Base-by-base conservation (phyloP, 1,140 invertebrate species). In the Antheraea mylitta region DNA sequence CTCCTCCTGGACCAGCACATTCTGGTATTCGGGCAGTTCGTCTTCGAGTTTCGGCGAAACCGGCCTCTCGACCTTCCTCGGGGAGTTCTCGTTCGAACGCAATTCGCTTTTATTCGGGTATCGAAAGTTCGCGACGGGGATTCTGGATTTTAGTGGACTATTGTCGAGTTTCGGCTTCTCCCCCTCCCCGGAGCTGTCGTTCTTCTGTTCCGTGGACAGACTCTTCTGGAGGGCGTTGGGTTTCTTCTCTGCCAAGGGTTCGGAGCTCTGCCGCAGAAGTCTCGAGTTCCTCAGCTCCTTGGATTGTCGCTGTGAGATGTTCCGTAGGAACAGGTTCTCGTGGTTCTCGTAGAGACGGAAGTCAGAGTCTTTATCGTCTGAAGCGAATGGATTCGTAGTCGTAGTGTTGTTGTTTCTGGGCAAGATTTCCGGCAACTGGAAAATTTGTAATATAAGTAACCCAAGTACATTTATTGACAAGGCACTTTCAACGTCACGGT, bases 251-350 rank as follows among this genome's bases (percentile, higher is more conserved):
- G 69, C 74, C 16, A 87, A 38, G 0, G 92, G 92, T 53, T 93
- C 92, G 16, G 90, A 92, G 71, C 85, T 89, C 66, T 93, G 92
- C 0, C 90, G 69, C 4, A 91, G 66, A 0, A 93, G 80, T 6
- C 91, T 66, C 0, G 88, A 89, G 59, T 86, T 90, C 7, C 89
- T 60, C 7, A 79, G n/a, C 61, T 92, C 90, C 71, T 92, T 92
- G 0, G 88, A 89, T 37, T 91, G 89, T 5, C 86, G 75, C 53
- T 92, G 91, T 0, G 91, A 92, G 7, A 91, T 84, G 67, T 93
- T 92, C n/a, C 90, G 78, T 0, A 92, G 81, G 72, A 92, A 93
- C 7, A 93, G 63, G 45, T 92, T 93, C 69, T 93, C 92, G 78
- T 93, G 92, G 77, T 93, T 92, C 61, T 92, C 92, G 74, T 92